Evolutionary conservation across 1,140 invertebrate species (phyloP).

Genomic region (Nephila pilipes): DNA sequence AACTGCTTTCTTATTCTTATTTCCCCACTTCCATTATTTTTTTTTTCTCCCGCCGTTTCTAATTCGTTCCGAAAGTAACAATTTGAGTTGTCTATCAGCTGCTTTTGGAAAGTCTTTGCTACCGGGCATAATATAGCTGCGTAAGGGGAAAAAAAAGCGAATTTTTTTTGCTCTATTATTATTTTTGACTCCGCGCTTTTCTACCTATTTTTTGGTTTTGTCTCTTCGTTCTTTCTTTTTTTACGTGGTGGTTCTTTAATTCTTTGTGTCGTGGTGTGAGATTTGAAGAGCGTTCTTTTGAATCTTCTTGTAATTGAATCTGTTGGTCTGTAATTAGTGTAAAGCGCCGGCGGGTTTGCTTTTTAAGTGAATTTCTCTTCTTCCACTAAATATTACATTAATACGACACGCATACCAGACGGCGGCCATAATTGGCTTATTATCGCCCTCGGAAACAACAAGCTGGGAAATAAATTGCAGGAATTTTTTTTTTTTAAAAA

Average conservation of each 20-base stretch:
- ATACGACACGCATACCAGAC: not conserved
- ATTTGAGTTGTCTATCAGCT: slow-evolving; percentile 64
- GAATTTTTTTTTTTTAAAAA: not conserved
- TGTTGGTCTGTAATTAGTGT: slow-evolving; percentile 69
- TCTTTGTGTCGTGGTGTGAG: slow-evolving; percentile 61
- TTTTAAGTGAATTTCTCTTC: slow-evolving; percentile 33
- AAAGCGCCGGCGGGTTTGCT: slow-evolving; percentile 29
- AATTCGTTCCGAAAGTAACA: slow-evolving; percentile 70
- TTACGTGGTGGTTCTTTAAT: not conserved
- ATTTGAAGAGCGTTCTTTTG: slow-evolving; percentile 38
- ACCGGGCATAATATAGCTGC: slow-evolving; percentile 47
- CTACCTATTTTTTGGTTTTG: slow-evolving; percentile 48
- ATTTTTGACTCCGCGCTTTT: slow-evolving; percentile 50
- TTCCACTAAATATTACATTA: slow-evolving; percentile 8
- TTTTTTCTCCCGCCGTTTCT: not conserved
- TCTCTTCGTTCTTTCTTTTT: slow-evolving; percentile 19
- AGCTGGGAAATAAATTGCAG: not conserved
- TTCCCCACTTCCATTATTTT: not conserved
- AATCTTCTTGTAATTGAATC: slow-evolving; percentile 69
- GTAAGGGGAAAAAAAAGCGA: not conserved
- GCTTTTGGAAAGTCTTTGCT: slow-evolving; percentile 47
- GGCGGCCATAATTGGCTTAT: not conserved
- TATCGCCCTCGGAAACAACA: not conserved
- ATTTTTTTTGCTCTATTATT: not conserved
- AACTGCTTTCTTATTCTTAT: slow-evolving; percentile 5